Conservation (phyloP, 2,113 vertebrate species). For the Galbula dea region DNA sequence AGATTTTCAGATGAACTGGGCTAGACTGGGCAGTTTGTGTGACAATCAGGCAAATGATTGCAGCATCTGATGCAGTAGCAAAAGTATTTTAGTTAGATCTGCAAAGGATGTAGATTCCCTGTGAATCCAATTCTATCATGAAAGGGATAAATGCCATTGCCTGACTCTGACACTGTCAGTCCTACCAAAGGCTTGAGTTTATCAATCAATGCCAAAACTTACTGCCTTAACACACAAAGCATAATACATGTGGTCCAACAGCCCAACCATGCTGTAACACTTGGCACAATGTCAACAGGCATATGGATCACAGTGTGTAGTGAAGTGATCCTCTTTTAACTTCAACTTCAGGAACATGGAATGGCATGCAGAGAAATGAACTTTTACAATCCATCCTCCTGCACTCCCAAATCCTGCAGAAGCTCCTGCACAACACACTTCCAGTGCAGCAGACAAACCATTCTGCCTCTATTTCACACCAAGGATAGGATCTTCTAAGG, state of each 20-base stretch:
- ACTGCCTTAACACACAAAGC: not conserved
- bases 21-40: not conserved
- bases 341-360: not conserved
- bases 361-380: not conserved
- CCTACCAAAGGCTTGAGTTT: not conserved
- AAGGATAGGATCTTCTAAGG: not conserved
- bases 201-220: not conserved
- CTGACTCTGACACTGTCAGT: not conserved
- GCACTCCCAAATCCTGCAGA: not conserved
- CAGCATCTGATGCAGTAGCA: not conserved
- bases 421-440: not conserved
- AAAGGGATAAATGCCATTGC: not conserved
- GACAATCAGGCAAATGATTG: not conserved
- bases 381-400: not conserved
- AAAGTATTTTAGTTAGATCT: not conserved
- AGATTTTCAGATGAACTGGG: not conserved
- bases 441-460: not conserved
- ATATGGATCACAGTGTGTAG: not conserved
- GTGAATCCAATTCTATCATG: not conserved
- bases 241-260: not conserved
- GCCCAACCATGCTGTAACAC: not conserved
- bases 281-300: not conserved
- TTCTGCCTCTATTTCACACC: not conserved
- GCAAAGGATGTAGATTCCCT: not conserved
- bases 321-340: not conserved